phyloP scores from a whole-genome alignment of 2,113 vertebrate species.

The Lampris incognitus region DNA sequence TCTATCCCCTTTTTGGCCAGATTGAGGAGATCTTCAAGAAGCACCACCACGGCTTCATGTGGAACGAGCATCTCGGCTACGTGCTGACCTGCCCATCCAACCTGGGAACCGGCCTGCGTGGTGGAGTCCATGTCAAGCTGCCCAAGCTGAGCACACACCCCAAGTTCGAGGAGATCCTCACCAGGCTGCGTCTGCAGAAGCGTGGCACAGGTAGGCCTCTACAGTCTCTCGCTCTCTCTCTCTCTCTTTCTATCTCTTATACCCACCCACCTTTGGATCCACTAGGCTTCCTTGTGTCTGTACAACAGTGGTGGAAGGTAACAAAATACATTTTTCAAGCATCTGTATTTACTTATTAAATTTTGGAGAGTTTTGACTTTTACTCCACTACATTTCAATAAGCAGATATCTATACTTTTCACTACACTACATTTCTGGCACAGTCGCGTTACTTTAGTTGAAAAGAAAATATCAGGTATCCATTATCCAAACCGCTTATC shows the following conservation, averaged over 20 bases:
- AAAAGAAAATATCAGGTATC: no score
- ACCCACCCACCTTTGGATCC: background rate
- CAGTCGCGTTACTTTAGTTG: no score
- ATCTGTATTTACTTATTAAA: no score
- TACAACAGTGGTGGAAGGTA: background rate
- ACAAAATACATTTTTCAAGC: no score
- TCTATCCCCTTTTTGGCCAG: conserved; percentile 67
- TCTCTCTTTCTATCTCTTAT: background rate
- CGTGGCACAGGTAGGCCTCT: conserved; percentile 89
- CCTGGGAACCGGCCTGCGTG: conserved; percentile 93
- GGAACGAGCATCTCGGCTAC: conserved; percentile 94
- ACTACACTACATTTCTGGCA: no score
- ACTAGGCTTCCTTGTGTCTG: background rate
- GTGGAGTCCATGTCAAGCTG: conserved; percentile 92
- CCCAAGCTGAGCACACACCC: conserved; percentile 90
- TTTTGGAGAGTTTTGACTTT: no score
- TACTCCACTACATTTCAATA: no score
- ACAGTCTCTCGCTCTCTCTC: background rate
- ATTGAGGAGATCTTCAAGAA: conserved; percentile 95
- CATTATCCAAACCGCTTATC: no score
- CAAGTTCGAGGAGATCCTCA: conserved; percentile 93
- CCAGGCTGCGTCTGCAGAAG: conserved; percentile 93
- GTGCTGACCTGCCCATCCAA: conserved; percentile 95
- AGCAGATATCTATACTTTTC: no score
- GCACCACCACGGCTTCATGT: conserved; percentile 92